phyloP scores from a whole-genome alignment of 1,140 invertebrate species.

The Lasaia peninsularis region DNA sequence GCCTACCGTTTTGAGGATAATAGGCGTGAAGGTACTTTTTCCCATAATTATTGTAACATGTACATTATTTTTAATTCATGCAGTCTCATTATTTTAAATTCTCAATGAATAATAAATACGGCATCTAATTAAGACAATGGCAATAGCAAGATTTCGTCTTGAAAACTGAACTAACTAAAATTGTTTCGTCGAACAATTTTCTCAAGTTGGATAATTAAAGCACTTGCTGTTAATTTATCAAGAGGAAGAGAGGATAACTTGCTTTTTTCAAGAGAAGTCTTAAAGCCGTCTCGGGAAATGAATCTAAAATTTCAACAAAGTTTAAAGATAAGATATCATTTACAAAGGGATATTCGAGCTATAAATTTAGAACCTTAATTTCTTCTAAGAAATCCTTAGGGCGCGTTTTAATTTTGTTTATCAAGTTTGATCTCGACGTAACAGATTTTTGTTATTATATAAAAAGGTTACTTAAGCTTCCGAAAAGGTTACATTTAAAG shows the following conservation, averaged over 20 bases:
- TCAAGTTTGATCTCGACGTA: not conserved
- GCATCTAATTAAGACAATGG: no score
- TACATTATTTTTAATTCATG: no score
- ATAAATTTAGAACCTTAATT: conserved; percentile 31
- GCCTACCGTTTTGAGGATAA: no score
- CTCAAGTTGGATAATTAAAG: conserved; percentile 21
- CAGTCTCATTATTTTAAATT: no score
- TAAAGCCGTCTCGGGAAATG: conserved; percentile 36
- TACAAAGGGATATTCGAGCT: conserved; percentile 34
- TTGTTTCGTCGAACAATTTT: not conserved
- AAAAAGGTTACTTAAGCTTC: not conserved
- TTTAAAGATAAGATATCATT: conserved; percentile 46
- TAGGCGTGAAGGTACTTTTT: not conserved
- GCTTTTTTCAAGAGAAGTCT: conserved; percentile 21
- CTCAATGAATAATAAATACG: no score
- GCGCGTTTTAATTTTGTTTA: conserved; percentile 11
- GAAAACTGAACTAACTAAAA: not conserved
- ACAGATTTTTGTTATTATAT: not conserved
- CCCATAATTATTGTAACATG: no score
- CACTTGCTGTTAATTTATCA: conserved; percentile 19
- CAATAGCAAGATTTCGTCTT: no score
- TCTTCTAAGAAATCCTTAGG: conserved; percentile 9
- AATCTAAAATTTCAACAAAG: conserved; percentile 41
- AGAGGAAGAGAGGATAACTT: conserved; percentile 20
- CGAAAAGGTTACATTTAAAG: not conserved